phyloP scores from a whole-genome alignment of 2,888 invertebrate species.

The Tupiocoris notatus region DNA sequence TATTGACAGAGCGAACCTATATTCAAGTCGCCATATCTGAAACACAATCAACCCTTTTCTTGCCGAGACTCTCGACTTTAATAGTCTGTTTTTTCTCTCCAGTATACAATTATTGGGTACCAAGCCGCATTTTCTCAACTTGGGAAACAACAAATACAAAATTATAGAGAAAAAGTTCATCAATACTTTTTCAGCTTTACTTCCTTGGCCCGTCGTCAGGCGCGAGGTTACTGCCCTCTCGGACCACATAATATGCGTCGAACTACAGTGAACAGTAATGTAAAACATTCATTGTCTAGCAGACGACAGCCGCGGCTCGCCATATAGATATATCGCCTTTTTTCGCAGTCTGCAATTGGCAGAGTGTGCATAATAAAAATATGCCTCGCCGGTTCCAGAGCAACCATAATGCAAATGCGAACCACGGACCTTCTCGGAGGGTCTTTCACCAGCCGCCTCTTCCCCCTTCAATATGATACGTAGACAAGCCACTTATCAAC shows the following conservation, averaged over 20 bases:
- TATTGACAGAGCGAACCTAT: no score
- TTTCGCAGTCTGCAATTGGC: slow-evolving; percentile 36
- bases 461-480: not conserved
- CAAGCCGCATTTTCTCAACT: no score
- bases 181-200: no score
- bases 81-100: no score
- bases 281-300: slow-evolving; percentile 37
- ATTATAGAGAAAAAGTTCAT: no score
- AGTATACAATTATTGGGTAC: no score
- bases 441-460: not conserved
- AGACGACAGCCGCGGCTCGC: slow-evolving; percentile 30
- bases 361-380: slow-evolving; percentile 31
- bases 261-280: slow-evolving; percentile 20
- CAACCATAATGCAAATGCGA: slow-evolving; percentile 36
- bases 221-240: slow-evolving; percentile 31
- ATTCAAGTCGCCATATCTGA: no score
- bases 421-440: not conserved
- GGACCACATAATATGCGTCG: slow-evolving; percentile 26
- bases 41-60: no score
- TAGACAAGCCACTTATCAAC: not conserved
- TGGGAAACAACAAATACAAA: no score
- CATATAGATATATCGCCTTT: slow-evolving; percentile 16
- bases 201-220: no score
- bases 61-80: no score
- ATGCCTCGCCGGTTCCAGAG: slow-evolving; percentile 31